phyloP scores from a whole-genome alignment of 1,140 invertebrate species.

The Diorhabda sublineata region DNA sequence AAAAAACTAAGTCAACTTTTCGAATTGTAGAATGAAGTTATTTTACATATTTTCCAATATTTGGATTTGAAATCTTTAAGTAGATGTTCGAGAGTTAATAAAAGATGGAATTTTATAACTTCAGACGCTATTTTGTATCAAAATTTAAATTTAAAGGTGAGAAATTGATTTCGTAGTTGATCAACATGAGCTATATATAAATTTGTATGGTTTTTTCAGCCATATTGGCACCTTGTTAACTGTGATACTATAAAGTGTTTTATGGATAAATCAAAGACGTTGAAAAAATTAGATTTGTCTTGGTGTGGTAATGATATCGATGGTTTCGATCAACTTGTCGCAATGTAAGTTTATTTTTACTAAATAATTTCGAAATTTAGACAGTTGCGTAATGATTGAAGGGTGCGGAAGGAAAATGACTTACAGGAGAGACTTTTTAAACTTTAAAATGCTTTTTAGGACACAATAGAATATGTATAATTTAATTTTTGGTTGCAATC shows the following conservation, averaged over 20 bases:
- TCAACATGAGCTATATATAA: neutral
- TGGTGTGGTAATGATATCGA: slow-evolving; percentile 78
- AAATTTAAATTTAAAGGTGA: slow-evolving; percentile 71
- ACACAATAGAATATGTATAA: too few species aligned
- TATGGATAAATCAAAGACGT: slow-evolving; percentile 57
- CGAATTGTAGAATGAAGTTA: slow-evolving; percentile 50
- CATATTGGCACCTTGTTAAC: slow-evolving; percentile 54
- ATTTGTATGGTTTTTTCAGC: slow-evolving; percentile 40
- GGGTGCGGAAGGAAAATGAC: too few species aligned
- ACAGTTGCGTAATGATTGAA: too few species aligned
- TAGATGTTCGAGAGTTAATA: slow-evolving; percentile 69
- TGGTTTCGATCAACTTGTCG: slow-evolving; percentile 19
- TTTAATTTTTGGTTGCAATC: too few species aligned
- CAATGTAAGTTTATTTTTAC: slow-evolving; percentile 5
- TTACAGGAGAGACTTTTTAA: too few species aligned
- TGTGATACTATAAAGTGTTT: slow-evolving; percentile 50
- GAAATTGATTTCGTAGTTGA: slow-evolving; percentile 24
- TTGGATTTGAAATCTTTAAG: slow-evolving; percentile 76
- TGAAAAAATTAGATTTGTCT: slow-evolving; percentile 77
- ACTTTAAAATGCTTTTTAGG: too few species aligned
- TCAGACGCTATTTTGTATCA: slow-evolving; percentile 73
- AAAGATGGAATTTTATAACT: slow-evolving; percentile 68
- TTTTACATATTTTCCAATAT: slow-evolving; percentile 69
- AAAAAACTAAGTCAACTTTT: neutral
- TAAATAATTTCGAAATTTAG: too few species aligned